Evolutionary conservation across 2,797 vertebrate genomes (phyloP).

Genomic region (Acestrorhynchus altus): DNA sequence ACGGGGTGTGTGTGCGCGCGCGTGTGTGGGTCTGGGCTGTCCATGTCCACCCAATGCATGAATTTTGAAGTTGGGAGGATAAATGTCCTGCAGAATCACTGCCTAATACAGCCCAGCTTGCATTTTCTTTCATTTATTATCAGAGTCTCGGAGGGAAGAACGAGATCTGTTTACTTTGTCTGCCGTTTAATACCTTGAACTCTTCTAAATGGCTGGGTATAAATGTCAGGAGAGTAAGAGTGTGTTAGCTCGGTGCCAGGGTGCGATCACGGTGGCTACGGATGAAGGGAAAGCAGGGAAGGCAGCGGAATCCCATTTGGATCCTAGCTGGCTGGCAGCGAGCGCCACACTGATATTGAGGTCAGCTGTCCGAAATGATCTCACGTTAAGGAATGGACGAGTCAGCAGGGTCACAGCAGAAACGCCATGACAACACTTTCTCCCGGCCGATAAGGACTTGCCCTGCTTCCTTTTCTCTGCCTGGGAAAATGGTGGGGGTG

Average conservation of each 20-base stretch:
- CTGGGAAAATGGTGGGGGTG: slow-evolving; percentile 60
- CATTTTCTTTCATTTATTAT: slow-evolving; percentile 63
- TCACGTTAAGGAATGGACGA: slow-evolving; percentile 80
- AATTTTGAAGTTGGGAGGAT: slow-evolving; percentile 41
- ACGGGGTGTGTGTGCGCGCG: slow-evolving; percentile 23
- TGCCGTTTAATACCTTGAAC: slow-evolving; percentile 63
- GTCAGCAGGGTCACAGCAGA: slow-evolving; percentile 81
- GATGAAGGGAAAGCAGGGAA: slow-evolving; percentile 50
- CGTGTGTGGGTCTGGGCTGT: slow-evolving; percentile 39
- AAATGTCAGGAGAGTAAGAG: slow-evolving; percentile 11
- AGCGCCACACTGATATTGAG: slow-evolving; percentile 75
- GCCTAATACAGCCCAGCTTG: slow-evolving; percentile 52
- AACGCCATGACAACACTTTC: slow-evolving; percentile 80
- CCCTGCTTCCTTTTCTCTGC: slow-evolving; percentile 66
- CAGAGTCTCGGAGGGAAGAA: slow-evolving; percentile 46
- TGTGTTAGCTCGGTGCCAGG: not conserved
- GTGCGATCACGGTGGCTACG: not conserved
- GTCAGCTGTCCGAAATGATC: slow-evolving; percentile 86
- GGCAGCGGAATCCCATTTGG: slow-evolving; percentile 64
- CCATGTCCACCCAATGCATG: slow-evolving; percentile 34
- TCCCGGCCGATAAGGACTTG: slow-evolving; percentile 72
- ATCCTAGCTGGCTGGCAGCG: slow-evolving; percentile 64
- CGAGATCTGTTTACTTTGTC: slow-evolving; percentile 57
- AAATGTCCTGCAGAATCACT: slow-evolving; percentile 38
- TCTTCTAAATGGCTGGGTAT: slow-evolving; percentile 53